Conservation (phyloP, 2,888 invertebrate genomes). For the Epinotia demarniana region DNA sequence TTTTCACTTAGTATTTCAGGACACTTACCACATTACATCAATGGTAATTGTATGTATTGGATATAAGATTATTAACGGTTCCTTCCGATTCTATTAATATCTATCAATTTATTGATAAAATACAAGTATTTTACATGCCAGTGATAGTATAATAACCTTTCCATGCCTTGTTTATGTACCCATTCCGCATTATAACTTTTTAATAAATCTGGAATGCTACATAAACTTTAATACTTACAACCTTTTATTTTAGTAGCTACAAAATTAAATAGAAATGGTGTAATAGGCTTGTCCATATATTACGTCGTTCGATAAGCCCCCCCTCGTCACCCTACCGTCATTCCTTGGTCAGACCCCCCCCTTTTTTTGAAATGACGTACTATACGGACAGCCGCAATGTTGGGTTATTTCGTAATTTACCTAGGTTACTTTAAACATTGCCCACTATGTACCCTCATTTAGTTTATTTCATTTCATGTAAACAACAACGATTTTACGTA, state of each 20-base stretch:
- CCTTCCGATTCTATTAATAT: not conserved
- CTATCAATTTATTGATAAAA: too few relatives aligned
- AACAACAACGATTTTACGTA: conserved; percentile 6
- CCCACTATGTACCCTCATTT: not conserved
- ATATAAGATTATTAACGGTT: conserved; percentile 4
- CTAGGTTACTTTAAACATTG: not conserved
- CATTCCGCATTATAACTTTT: not conserved
- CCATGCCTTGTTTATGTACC: not conserved
- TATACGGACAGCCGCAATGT: not conserved
- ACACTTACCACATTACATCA: not conserved
- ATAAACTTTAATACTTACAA: not conserved
- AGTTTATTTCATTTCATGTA: not conserved
- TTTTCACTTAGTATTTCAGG: not conserved
- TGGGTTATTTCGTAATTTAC: not conserved
- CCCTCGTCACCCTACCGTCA: too few relatives aligned
- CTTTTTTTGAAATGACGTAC: too few relatives aligned
- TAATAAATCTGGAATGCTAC: not conserved
- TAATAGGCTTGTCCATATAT: not conserved
- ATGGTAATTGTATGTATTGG: not conserved
- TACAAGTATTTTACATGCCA: not conserved
- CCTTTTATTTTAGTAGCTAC: not conserved
- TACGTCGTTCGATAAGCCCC: too few relatives aligned
- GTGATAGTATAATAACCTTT: not conserved
- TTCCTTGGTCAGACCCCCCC: too few relatives aligned
- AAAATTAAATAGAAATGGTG: not conserved